Percentiles rank a stretch among this genome's conserved stretches.
phyloP scores from a whole-genome alignment of 2,888 invertebrate species.

The Coleophora flavipennella region DNA sequence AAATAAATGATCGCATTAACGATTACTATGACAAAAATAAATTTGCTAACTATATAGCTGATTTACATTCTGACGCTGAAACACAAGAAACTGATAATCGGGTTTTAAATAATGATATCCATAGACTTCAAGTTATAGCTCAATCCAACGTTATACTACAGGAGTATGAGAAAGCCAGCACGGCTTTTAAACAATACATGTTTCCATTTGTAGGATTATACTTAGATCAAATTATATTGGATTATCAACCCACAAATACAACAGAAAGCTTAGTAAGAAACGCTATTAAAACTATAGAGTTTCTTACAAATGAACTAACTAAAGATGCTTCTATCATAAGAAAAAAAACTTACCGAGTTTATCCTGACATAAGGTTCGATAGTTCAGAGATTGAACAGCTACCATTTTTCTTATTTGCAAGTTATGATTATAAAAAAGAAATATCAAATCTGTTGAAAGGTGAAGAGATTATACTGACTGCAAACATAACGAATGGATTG shows the following conservation, averaged over 20 bases:
- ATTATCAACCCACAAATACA: neutral
- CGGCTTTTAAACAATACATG: neutral
- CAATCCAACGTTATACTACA: neutral
- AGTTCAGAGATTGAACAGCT: neutral
- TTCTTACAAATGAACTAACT: neutral
- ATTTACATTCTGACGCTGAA: neutral
- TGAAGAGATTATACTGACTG: neutral
- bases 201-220: neutral
- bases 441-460: neutral
- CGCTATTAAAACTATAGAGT: neutral
- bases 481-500: neutral
- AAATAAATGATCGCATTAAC: neutral
- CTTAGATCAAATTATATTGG: neutral
- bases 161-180: neutral
- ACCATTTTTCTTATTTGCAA: neutral
- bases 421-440: neutral
- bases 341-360: neutral
- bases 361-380: neutral
- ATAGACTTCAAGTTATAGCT: neutral
- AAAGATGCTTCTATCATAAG: neutral
- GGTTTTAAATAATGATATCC: neutral
- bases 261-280: neutral
- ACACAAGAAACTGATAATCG: neutral
- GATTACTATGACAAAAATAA: neutral
- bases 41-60: neutral